Conservation (phyloP, 2,113 vertebrate species). For the Dasyurus viverrinus region DNA sequence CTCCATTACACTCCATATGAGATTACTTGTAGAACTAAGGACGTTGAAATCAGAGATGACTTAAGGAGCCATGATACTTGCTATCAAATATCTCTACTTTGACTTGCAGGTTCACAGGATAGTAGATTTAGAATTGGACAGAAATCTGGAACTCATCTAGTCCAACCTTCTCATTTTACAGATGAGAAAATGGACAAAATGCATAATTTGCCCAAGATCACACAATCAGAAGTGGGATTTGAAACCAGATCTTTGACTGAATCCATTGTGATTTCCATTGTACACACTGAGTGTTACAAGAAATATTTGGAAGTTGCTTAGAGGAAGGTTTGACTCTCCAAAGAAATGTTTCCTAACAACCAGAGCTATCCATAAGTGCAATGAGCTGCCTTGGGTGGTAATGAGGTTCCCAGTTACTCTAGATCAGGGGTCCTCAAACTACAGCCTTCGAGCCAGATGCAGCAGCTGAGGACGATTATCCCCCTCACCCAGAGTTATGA, state of each 20-base stretch:
- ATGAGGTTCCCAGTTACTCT: not conserved
- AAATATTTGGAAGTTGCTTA: not conserved
- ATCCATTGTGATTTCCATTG: not conserved
- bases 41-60: not conserved
- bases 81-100: not conserved
- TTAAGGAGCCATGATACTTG: not conserved
- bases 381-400: not conserved
- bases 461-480: too few relatives aligned
- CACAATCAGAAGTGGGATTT: not conserved
- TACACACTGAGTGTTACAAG: not conserved
- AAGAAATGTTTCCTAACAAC: not conserved
- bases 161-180: not conserved
- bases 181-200: not conserved
- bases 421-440: too few relatives aligned
- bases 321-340: not conserved
- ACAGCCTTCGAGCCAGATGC: too few relatives aligned
- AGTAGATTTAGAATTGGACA: not conserved
- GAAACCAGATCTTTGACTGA: not conserved
- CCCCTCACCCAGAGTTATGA: too few relatives aligned
- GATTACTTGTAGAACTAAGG: not conserved
- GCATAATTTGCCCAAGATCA: not conserved
- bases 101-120: not conserved
- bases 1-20: not conserved
- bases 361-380: not conserved
- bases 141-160: not conserved